Base-by-base conservation (phyloP, 2,113 vertebrate genomes). In the Brienomyrus brachyistius region DNA sequence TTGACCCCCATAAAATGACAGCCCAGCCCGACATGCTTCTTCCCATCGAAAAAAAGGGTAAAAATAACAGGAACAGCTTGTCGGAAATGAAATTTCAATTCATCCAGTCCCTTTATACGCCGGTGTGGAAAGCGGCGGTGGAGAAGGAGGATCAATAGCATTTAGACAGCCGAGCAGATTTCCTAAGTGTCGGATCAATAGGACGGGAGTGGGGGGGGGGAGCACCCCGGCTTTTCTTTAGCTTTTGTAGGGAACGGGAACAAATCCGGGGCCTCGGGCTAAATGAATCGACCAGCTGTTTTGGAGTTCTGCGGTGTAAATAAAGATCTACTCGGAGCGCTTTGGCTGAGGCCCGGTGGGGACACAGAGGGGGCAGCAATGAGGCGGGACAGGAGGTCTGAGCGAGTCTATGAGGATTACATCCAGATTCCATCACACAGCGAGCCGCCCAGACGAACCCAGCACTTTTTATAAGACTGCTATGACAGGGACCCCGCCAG, bases 221-320 rank as follows among this genome's bases (percentile, higher is more conserved):
- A 94, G 94, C 93, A 95, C 95, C 95, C 93, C 77, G 93, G 93
- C 94, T 95, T 96, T 97, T 95, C 95, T 95, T 96, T 93, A 94
- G 94, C 94, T 94, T 94, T 95, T 96, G 94, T 93, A 95, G 96
- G 95, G 96, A 97, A 96, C 95, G 95, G 92, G 96, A 96, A 96
- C 94, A 96, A 96, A 96, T 94, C 96, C 96, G 96, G 96, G 95
- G 97, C 97, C 97, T 97, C 95, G 94, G 96, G 97, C 97, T 97
- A 97, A 97, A 97, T 92, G 93, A 96, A 97, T 96, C 97, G 96
- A 97, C 95, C 96, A 95, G 96, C 94, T 92, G 96, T 96, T 96
- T 96, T 95, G 94, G 93, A 95, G 94, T 95, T 95, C 92, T 91
- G 94, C 77, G 95, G 94, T 96, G 95, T 96, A 98, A 97, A 95